Percentiles rank a stretch among this genome's conserved stretches.
phyloP scores from a whole-genome alignment of 2,888 invertebrate species.

The Xestia rhomboidea region DNA sequence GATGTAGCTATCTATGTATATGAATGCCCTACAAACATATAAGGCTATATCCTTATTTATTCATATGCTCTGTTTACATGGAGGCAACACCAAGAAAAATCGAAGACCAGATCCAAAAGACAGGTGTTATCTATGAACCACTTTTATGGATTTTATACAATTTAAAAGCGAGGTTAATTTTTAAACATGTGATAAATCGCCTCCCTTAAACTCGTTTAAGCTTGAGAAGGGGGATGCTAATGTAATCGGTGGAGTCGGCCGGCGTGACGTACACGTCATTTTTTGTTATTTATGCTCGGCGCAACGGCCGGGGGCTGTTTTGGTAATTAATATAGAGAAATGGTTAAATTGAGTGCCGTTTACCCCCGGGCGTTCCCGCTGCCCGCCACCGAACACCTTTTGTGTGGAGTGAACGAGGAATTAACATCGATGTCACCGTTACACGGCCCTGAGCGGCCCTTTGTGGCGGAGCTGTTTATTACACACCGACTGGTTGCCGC shows the following conservation, averaged over 20 bases:
- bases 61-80: slow-evolving; percentile 20
- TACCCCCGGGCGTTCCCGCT: slow-evolving; percentile 78
- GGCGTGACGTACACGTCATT: slow-evolving; percentile 93
- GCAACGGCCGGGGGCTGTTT: slow-evolving; percentile 77
- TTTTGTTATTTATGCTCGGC: slow-evolving; percentile 83
- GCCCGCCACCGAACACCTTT: slow-evolving; percentile 79
- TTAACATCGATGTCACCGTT: slow-evolving; percentile 76
- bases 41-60: slow-evolving; percentile 9
- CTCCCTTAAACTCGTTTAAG: slow-evolving; percentile 80
- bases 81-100: slow-evolving; percentile 21
- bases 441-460: slow-evolving; percentile 13
- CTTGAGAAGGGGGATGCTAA: slow-evolving; percentile 77
- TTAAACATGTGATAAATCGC: slow-evolving; percentile 83
- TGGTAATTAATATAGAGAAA: slow-evolving; percentile 86
- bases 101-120: slow-evolving; percentile 41
- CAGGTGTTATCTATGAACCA: slow-evolving; percentile 76
- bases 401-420: slow-evolving; percentile 71
- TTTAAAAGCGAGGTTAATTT: slow-evolving; percentile 73
- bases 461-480: slow-evolving; percentile 44
- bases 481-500: slow-evolving; percentile 28
- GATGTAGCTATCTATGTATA: neutral
- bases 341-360: slow-evolving; percentile 83
- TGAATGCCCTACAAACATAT: neutral
- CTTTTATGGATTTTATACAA: slow-evolving; percentile 78
- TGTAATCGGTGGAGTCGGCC: slow-evolving; percentile 85